These are phyloP conservation scores for Antechinus stuartii DNA, from an alignment of 2,113 vertebrate genomes.

Conservation along the genomic window DNA sequence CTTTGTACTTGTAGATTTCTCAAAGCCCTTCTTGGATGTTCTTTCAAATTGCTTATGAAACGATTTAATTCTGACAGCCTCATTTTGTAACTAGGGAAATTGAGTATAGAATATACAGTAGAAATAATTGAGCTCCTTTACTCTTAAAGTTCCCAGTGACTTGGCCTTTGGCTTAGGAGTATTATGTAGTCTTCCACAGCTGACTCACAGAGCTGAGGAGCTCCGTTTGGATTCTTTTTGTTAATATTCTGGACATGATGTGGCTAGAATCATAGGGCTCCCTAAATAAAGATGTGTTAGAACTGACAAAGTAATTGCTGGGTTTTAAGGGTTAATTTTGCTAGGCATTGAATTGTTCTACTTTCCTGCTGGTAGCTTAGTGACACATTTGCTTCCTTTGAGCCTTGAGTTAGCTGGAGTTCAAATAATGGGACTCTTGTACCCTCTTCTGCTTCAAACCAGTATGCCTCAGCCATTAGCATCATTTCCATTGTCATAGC, in stretches of 20 bases:
- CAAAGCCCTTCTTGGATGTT: neutral
- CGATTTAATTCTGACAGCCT: neutral
- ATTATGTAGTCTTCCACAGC: neutral
- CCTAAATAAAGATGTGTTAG: constrained; percentile 14
- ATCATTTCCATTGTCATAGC: constrained; percentile 82
- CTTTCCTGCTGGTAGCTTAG: constrained; percentile 11
- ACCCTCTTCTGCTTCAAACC: constrained; percentile 80
- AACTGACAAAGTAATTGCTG: neutral
- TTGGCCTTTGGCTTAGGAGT: neutral
- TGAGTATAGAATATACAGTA: neutral
- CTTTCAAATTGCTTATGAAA: neutral
- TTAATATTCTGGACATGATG: neutral
- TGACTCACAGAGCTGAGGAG: neutral
- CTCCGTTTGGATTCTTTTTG: neutral
- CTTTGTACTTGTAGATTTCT: neutral
- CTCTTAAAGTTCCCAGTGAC: constrained; percentile 7
- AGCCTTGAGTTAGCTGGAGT: constrained; percentile 4
- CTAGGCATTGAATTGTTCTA: constrained; percentile 29
- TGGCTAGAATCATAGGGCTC: neutral
- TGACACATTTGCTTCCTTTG: neutral
- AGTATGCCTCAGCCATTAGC: constrained; percentile 79
- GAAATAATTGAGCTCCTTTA: constrained; percentile 23
- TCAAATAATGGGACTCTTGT: constrained; percentile 58
- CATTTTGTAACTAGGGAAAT: constrained; percentile 15
- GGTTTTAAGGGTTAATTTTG: constrained; percentile 45